Evolutionary conservation across 1,140 invertebrate genomes (phyloP), one percentile per base, ranked within the genome.

Genomic region (Drosophila subpulchrella): DNA sequence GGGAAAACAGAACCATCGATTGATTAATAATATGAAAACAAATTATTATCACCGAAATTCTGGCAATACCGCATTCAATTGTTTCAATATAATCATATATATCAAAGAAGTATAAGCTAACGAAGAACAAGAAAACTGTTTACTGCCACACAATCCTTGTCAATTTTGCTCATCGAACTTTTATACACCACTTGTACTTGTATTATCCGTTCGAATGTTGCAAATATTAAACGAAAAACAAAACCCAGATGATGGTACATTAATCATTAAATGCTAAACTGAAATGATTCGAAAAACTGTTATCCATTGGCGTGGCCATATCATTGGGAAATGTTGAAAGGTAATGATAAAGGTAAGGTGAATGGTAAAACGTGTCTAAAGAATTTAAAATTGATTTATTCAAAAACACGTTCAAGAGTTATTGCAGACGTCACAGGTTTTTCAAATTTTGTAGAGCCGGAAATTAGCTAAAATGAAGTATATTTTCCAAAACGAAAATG

Each of bases 121-220:
- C 15, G 27, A 53, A 68, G 51, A 73, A 41, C 47, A 51, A 71
- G 55, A 68, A 61, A 77, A 66, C 80, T 75, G 57, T 83, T 78
- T 79, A 83, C 80, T 83, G 80, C 80, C 78, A 81, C 78, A 79
- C 59, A 81, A 65, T 84, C 71, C 60, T 84, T 83, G 81, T 79
- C 81, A 83, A 83, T 79, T 83, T 79, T 83, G 71, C 70, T 75
- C 80, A 70, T 70, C 75, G 80, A 83, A 75, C 66, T 71, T 81
- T 79, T 80, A 70, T 71, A 68, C 50, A 50, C 51, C 41, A 71
- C 66, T 70, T 66, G 63, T 61, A 63, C 51, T 71, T 71, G 54
- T 70, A 70, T 57, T 57, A 20, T 30, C 51, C 36, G 65, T 68
- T 68, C 42, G 50, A 71, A 71, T 71, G 67, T 71, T 71, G 67